Percentiles rank a stretch among this genome's conserved stretches.
Evolutionary conservation across 2,888 invertebrate species (phyloP).

Genomic region (Spilosoma lubricipeda): DNA sequence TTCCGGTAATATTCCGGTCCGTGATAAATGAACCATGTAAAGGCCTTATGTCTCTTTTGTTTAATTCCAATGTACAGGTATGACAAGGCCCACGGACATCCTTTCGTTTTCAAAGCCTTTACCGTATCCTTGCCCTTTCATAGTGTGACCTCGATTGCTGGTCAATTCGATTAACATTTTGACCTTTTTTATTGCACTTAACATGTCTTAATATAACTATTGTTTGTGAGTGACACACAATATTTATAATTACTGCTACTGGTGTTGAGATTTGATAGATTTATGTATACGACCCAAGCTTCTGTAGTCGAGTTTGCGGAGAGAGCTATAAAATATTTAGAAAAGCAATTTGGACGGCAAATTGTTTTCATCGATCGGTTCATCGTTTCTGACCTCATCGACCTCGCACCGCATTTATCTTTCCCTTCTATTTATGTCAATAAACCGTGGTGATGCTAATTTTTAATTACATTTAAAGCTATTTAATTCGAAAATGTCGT

Average conservation of each 20-base stretch:
- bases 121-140: constrained; percentile 51
- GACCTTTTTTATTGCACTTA: constrained; percentile 40
- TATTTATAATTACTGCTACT: constrained; percentile 36
- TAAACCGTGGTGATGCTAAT: constrained; percentile 27
- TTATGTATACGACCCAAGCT: constrained; percentile 17
- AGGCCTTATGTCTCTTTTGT: constrained; percentile 42
- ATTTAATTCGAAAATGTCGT: constrained; percentile 38
- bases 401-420: constrained; percentile 22
- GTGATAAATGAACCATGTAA: constrained; percentile 35
- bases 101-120: constrained; percentile 46
- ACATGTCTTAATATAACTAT: constrained; percentile 35
- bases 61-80: constrained; percentile 32
- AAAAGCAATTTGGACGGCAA: constrained; percentile 34
- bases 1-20: constrained; percentile 35
- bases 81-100: constrained; percentile 53
- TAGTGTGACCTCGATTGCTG: constrained; percentile 41
- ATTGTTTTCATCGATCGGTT: constrained; percentile 42
- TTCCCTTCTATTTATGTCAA: constrained; percentile 21
- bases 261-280: constrained; percentile 30
- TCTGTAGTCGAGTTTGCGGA: constrained; percentile 20
- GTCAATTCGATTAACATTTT: constrained; percentile 48
- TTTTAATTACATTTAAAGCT: constrained; percentile 29
- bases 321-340: constrained; percentile 37
- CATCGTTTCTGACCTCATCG: constrained; percentile 34
- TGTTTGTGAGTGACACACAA: constrained; percentile 31